These are phyloP conservation scores for Ptychoptera contaminata DNA, from an alignment of 2,888 invertebrate species.

Conservation along the genomic window DNA sequence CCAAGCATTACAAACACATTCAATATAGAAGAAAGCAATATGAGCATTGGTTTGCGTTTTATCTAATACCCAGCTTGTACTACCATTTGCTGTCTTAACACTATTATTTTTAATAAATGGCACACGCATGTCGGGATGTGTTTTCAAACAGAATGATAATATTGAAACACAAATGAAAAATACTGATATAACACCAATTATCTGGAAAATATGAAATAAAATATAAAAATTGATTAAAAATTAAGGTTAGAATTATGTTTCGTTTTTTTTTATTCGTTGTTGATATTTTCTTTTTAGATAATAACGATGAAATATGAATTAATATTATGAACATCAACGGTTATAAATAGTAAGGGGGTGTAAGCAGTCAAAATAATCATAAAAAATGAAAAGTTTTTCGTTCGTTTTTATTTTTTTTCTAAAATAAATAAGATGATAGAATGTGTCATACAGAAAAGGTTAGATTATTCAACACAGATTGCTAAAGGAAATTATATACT, in stretches of 20 bases:
- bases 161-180: slow-evolving; percentile 99
- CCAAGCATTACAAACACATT: slow-evolving; percentile 98
- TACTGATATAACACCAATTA: slow-evolving; percentile 94
- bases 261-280: not conserved
- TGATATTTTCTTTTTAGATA: no score
- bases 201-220: slow-evolving; percentile 45
- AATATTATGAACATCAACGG: no score
- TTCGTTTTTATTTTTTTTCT: no score
- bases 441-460: no score
- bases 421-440: no score
- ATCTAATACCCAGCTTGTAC: slow-evolving; percentile 71
- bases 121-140: slow-evolving; percentile 95
- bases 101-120: slow-evolving; percentile 71
- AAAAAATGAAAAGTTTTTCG: no score
- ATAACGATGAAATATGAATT: no score
- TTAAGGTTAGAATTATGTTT: no score
- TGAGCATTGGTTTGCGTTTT: slow-evolving; percentile 90
- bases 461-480: no score
- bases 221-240: not conserved
- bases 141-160: slow-evolving; percentile 98
- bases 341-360: no score
- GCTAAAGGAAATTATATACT: no score
- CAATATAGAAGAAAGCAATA: slow-evolving; percentile 94
- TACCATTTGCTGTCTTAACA: slow-evolving; percentile 57
- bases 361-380: no score